Evolutionary conservation across 2,888 invertebrate genomes (phyloP), one percentile per base, ranked within the genome.

Genomic region (Parasteatoda lunata): DNA sequence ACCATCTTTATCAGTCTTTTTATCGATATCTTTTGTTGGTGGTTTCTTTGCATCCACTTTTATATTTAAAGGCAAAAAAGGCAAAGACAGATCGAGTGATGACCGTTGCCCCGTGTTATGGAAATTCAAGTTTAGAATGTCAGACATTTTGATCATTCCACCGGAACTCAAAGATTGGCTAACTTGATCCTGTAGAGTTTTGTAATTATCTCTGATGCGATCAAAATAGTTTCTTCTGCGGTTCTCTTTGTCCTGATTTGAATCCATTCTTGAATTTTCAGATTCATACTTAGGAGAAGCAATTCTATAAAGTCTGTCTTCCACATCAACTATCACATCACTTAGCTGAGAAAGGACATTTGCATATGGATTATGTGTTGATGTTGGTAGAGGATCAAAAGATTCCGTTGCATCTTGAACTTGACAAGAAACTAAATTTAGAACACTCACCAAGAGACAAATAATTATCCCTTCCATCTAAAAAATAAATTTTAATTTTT

Each of bases 191-290:
- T 86, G 85, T 11, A 86, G 59, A 66, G 59, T 48, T 66, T 65
- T 81, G 59, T 86, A 86, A 30, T 86, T 86, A 47, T 81, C 70
- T 9, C 75, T 65, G 13, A 86, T 72, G 69, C 80, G 30, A 5
- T 66, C 64, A 45, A 86, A 81, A 45, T 86, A 81, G 5, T 59
- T 51, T 8, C 70, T 5, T 5, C 54, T 47, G 7, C 30, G 30
- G 2, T 30, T 30, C 0, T 30, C 30, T 30, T 30, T 30, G 1
- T 30, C 30, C 30, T 30, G 30, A 30, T 30, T 30, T 30, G 30
- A 2, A 2, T 1, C 2, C 30, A 30, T 30, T 30, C 2, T 30
- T 30, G 30, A 2, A 2, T 30, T 30, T 59, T 76, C 80, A 13
- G 48, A 13, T 6, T 77, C 49, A 9, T 72, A 54, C 77, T 86